phyloP scores from a whole-genome alignment of 2,888 invertebrate genomes.

The Zygaena filipendulae region DNA sequence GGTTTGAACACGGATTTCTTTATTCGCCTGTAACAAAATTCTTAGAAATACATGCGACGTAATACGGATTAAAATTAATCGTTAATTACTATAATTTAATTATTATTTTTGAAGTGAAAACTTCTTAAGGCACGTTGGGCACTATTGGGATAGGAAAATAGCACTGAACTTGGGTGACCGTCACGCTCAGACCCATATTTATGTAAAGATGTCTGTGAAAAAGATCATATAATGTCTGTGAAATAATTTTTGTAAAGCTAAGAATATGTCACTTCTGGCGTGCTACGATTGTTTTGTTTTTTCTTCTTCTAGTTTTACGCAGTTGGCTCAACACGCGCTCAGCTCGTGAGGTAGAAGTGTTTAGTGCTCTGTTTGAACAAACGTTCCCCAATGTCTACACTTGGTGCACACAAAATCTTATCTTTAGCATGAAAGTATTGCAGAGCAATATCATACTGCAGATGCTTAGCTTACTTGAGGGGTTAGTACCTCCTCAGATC shows the following conservation, averaged over 20 bases:
- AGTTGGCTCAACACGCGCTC: conserved; percentile 83
- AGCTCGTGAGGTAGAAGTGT: conserved; percentile 71
- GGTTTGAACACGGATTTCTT: too few species aligned
- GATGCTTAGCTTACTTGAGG: conserved; percentile 86
- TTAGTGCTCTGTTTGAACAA: conserved; percentile 78
- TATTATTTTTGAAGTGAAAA: too few species aligned
- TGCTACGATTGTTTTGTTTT: background rate
- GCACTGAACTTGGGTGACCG: too few species aligned
- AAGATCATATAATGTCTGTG: too few species aligned
- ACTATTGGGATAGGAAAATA: too few species aligned
- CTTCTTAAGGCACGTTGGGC: too few species aligned
- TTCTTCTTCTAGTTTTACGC: conserved; percentile 71
- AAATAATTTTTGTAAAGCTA: background rate
- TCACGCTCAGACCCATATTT: too few species aligned
- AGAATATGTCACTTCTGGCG: background rate
- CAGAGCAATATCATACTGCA: conserved; percentile 92
- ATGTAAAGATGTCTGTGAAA: too few species aligned
- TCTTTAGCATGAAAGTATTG: conserved; percentile 85
- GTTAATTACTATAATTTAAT: too few species aligned
- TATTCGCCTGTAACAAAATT: too few species aligned
- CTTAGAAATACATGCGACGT: too few species aligned
- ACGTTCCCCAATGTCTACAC: conserved; percentile 79
- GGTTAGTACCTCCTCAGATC: conserved; percentile 81
- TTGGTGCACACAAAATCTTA: conserved; percentile 87
- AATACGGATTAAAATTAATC: too few species aligned